Conservation (phyloP, 2,113 vertebrate species). For the Sialia sialis region DNA sequence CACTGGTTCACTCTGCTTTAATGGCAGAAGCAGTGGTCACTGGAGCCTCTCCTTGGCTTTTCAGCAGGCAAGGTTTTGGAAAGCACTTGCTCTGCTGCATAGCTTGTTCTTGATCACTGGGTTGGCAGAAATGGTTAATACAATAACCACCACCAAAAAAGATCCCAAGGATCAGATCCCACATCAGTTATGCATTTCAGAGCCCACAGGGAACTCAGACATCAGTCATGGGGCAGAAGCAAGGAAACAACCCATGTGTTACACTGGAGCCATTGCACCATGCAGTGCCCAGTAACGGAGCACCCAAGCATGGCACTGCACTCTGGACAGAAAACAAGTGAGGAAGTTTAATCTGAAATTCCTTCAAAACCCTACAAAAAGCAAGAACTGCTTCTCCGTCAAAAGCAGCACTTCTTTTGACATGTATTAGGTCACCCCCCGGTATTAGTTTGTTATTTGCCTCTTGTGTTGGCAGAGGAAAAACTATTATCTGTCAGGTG, state of each 20-base stretch:
- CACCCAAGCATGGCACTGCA: neutral
- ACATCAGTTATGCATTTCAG: neutral
- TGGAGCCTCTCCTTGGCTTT: neutral
- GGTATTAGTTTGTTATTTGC: constrained; percentile 9
- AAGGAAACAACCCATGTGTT: constrained; percentile 22
- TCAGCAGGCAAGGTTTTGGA: neutral
- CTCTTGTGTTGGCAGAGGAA: neutral
- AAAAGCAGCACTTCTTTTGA: constrained; percentile 42
- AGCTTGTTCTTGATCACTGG: neutral
- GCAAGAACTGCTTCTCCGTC: constrained; percentile 18
- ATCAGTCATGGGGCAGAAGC: constrained; percentile 36
- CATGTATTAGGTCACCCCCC: neutral
- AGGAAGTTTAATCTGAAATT: constrained; percentile 45
- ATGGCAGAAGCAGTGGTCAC: neutral
- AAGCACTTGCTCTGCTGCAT: neutral
- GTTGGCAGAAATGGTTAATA: constrained; percentile 15
- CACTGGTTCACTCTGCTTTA: neutral
- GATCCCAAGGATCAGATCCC: neutral
- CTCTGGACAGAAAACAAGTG: neutral
- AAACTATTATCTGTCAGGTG: constrained; percentile 55
- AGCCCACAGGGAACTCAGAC: neutral
- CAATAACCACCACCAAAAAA: neutral
- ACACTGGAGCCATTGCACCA: neutral
- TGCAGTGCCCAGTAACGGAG: neutral
- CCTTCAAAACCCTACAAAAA: constrained; percentile 26